Base-by-base conservation (phyloP, 2,797 vertebrate species). In the Macroramphosus scolopax region DNA sequence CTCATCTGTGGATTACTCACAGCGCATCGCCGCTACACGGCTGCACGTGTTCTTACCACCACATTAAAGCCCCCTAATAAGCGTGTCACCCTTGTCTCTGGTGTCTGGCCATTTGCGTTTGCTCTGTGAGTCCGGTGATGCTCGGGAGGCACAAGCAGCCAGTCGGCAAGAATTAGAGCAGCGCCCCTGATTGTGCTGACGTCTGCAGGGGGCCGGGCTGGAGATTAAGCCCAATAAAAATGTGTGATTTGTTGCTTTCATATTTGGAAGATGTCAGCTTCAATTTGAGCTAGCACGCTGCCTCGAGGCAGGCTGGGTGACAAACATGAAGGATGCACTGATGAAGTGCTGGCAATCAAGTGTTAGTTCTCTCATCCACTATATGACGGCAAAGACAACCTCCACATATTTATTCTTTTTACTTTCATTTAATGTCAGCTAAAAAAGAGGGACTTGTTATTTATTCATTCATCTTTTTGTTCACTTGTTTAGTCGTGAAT, bases 241-340 rank as follows among this genome's bases (percentile, higher is more conserved):
- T 69, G 82, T 87, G 87, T 90, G 88, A 91, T 90, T 88, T 88
- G 88, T 89, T 86, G 87, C 89, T 87, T 89, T 90, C 88, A 88
- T 88, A 90, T 91, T 90, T 90, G 85, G 86, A 80, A 72, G 80
- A 80, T 85, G 88, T 91, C 90, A 90, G 83, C 86, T 89, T 81
- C 82, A 84, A 88, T 91, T 86, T 86, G 79, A 89, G 86, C 76
- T 67, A 78, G 78, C 81, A 69, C 41, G 32, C 66, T 68, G 83
- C 86, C 85, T 70, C 15, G 44, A 82, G 72, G 87, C 78, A 47
- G 70, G 66, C 73, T 51, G 70, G 66, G 74, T 88, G 88, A 89
- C 89, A 86, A 80, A 80, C 81, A 80, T 82, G 79, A 85, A 70
- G 83, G 87, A 90, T 82, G 83, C 83, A 71, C 87, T 88, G 86